Conservation (phyloP, 1,140 invertebrate genomes). For the Pentalonia nigronervosa region DNA sequence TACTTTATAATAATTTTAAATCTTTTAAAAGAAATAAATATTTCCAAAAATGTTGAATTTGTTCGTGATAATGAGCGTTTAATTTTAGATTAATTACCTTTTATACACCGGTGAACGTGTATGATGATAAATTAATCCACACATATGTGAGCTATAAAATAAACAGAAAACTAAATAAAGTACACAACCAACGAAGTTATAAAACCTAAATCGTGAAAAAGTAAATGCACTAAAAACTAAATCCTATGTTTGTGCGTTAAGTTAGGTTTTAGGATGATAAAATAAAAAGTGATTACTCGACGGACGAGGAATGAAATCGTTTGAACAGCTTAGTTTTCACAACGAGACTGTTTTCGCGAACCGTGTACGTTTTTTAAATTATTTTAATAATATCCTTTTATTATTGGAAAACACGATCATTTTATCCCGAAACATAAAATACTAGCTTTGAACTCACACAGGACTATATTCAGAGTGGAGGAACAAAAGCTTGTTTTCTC, state of each 20-base stretch:
- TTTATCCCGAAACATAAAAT: no score
- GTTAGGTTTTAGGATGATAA: not conserved
- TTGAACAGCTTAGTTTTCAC: not conserved
- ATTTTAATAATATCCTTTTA: not conserved
- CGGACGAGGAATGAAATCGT: not conserved
- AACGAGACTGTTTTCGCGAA: not conserved
- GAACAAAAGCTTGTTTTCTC: not conserved
- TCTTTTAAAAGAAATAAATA: not conserved
- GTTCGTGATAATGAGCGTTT: not conserved
- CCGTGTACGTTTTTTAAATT: not conserved
- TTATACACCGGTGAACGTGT: not conserved
- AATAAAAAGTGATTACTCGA: slow-evolving; percentile 11
- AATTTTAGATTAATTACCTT: not conserved
- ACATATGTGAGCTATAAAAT: not conserved
- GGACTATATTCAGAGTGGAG: not conserved
- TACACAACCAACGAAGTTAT: not conserved
- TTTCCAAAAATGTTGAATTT: not conserved
- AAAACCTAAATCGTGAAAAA: not conserved
- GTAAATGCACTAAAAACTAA: not conserved
- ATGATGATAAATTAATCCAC: not conserved
- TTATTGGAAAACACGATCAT: not conserved
- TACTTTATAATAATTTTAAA: not conserved
- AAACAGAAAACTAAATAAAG: not conserved
- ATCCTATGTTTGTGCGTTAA: not conserved
- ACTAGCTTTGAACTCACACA: not conserved